Conservation (phyloP, 1,140 invertebrate genomes). For the Chrysoperla carnea region DNA sequence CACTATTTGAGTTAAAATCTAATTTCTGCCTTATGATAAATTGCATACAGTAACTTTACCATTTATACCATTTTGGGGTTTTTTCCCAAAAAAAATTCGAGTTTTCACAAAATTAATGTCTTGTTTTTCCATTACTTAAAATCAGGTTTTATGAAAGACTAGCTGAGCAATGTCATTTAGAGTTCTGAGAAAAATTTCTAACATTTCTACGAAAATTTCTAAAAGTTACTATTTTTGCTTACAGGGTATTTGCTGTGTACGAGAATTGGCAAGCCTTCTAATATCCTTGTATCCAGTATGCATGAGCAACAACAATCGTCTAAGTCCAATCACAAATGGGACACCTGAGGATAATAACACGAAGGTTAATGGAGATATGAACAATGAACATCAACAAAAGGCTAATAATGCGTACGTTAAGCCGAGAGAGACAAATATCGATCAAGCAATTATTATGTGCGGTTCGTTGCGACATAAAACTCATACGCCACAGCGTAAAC, state of each 20-base stretch:
- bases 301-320: not conserved
- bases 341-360: not conserved
- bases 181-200: too few species aligned
- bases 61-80: too few species aligned
- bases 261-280: conserved; percentile 38
- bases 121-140: too few species aligned
- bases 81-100: too few species aligned
- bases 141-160: too few species aligned
- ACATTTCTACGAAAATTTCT: too few species aligned
- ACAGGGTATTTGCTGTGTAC: conserved; percentile 34
- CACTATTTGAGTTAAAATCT: too few species aligned
- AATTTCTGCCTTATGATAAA: too few species aligned
- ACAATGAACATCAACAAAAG: not conserved
- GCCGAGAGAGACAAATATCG: conserved; percentile 8
- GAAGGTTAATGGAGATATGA: not conserved
- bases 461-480: conserved; percentile 4
- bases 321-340: conserved; percentile 11
- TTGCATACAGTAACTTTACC: too few species aligned
- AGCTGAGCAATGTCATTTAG: too few species aligned
- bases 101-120: too few species aligned
- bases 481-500: not conserved
- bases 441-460: conserved; percentile 6
- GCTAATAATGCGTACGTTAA: conserved; percentile 18
- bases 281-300: conserved; percentile 35
- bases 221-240: too few species aligned